Evolutionary conservation across 2,797 vertebrate genomes (phyloP), one percentile per base, ranked within the genome.

Genomic region (Thunnus albacares): DNA sequence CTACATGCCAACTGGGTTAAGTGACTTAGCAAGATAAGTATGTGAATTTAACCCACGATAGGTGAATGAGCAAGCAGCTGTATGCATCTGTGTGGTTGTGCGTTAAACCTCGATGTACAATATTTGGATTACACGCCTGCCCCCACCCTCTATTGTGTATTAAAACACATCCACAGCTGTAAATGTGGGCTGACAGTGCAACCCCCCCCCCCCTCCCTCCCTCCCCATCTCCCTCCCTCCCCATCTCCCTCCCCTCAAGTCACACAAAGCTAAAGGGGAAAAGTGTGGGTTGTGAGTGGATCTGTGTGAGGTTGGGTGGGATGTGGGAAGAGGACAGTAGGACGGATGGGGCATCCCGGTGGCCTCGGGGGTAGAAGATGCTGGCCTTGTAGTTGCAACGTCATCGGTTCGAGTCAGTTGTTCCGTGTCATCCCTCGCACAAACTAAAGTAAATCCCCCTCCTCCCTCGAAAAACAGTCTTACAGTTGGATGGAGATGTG

Each of bases 161-260:
- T 60, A 67, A 78, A 79, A 79, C 56, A 51, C 56, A 68, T 28
- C 26, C 63, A 61, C 59, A 62, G 49, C 68, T 72, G 56, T 41
- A 79, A 58, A 81, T 79, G 53, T 87, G 51, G 56, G 59, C 76
- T 58, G 38, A 80, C 18, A 66, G 59, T 38, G 64, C 15, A 77
- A 45, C 17, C 30, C 38, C 41, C 58, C 18, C 22, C 26, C 35
- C 41, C 55, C 18, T 13, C 35, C 30, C 41, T 55, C 18, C 43
- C 28, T 4, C 58, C n/a, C 28, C 35, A n/a, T n/a, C 58, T 22
- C 22, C 14, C 22, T 5, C 30, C 30, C 49, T 82, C 6, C 20
- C 38, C 55, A 24, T 24, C 24, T 24, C 24, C 24, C 24, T 24
- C 24, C 24, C 47, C 47, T 65, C 2, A 2, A 69, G 60, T 77